Conservation (phyloP, 2,888 invertebrate species). For the Emmelina monodactyla region DNA sequence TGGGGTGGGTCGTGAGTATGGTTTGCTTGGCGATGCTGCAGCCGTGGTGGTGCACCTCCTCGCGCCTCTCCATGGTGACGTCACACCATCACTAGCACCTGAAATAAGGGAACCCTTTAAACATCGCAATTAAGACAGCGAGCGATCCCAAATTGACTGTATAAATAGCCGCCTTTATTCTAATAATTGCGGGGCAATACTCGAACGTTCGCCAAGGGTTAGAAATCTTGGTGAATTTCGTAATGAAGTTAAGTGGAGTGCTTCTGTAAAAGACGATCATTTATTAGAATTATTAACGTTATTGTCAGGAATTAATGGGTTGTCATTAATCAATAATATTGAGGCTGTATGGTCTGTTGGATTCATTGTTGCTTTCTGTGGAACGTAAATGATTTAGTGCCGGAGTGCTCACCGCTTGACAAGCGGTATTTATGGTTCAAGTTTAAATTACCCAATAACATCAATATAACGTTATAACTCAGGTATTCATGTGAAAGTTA, state of each 20-base stretch:
- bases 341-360: too few relatives aligned
- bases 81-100: neutral
- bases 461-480: too few relatives aligned
- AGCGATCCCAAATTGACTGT: too few relatives aligned
- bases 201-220: too few relatives aligned
- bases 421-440: too few relatives aligned
- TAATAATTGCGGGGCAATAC: slow-evolving; percentile 31
- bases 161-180: slow-evolving; percentile 33
- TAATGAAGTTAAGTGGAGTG: slow-evolving; percentile 18
- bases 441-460: too few relatives aligned
- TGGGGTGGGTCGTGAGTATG: slow-evolving; percentile 53
- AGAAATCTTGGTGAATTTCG: slow-evolving; percentile 33
- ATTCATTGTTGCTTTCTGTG: too few relatives aligned
- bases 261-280: slow-evolving; percentile 27
- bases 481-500: too few relatives aligned
- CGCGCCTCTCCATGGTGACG: slow-evolving; percentile 34
- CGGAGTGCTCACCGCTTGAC: too few relatives aligned
- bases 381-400: too few relatives aligned
- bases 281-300: slow-evolving; percentile 36
- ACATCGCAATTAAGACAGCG: slow-evolving; percentile 30
- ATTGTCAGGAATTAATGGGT: slow-evolving; percentile 12
- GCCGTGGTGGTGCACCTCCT: slow-evolving; percentile 50
- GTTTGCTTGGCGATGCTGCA: slow-evolving; percentile 60
- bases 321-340: neutral
- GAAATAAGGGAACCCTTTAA: too few relatives aligned